phyloP scores from a whole-genome alignment of 1,140 invertebrate species.

The Zaprionus davidi region DNA sequence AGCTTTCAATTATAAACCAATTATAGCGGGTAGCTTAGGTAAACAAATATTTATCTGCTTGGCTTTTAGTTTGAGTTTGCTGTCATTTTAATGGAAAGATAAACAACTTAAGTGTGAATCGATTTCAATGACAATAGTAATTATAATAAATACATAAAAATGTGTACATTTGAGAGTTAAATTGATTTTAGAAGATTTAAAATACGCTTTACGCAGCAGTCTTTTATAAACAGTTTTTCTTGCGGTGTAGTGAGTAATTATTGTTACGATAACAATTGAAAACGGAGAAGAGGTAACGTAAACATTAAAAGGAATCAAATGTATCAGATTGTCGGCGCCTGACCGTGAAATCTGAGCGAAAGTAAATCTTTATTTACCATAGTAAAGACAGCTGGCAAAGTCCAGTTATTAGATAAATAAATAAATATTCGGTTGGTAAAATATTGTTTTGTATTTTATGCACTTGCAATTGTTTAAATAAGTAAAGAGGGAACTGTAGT shows the following conservation, averaged over 20 bases:
- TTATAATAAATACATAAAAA: no score
- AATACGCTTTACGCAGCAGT: neutral
- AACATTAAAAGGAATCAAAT: constrained; percentile 7
- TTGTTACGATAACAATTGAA: neutral
- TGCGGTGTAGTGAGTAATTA: neutral
- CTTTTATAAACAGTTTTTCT: neutral
- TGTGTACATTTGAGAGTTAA: neutral
- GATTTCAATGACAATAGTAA: no score
- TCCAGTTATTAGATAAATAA: constrained; percentile 20
- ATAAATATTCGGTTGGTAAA: neutral
- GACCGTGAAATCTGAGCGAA: constrained; percentile 36
- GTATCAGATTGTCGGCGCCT: constrained; percentile 43
- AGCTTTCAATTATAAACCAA: constrained; percentile 63
- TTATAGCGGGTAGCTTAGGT: constrained; percentile 52
- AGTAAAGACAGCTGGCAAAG: constrained; percentile 18
- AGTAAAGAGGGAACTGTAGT: neutral
- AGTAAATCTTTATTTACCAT: constrained; percentile 23
- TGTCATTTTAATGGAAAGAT: constrained; percentile 53
- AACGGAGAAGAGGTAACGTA: neutral
- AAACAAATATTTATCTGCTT: constrained; percentile 60
- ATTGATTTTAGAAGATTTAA: neutral
- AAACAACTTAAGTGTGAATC: constrained; percentile 27
- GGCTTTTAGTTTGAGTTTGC: constrained; percentile 60
- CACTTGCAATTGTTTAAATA: neutral
- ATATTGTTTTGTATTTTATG: neutral